Evolutionary conservation across 2,113 vertebrate species (phyloP), one percentile per base, ranked within the genome.

Genomic region (Gymnocephalus cernua): DNA sequence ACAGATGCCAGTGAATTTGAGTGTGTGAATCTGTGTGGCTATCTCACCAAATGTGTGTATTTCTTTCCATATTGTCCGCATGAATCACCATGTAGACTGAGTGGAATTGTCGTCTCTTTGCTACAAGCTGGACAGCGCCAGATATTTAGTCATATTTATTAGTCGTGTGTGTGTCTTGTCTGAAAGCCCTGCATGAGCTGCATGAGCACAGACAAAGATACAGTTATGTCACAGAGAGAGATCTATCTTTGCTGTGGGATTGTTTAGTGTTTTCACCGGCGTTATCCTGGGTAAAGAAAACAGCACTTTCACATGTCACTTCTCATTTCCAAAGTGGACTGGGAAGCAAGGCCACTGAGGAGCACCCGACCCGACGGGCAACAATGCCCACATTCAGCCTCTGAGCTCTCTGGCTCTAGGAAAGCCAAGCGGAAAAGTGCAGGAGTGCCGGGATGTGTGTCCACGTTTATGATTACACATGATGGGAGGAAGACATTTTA

Each of bases 271-370:
- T 92, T 92, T 90, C 83, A 74, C 81, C 64, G 88, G 72, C 86
- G 70, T 91, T 85, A 86, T 86, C 81, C 88, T 35, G 79, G 65
- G 73, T 78, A 92, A 90, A 91, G 89, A 94, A 95, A 94, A 93
- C 91, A 90, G 72, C 90, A 89, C 91, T 95, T 95, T 95, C 83
- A 90, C 87, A 92, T 93, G 94, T 93, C 94, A 90, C 87, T 92
- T 92, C 86, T 93, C 85, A 92, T 95, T 95, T 92, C 77, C 90
- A 89, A 90, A 85, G 51, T 29, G 59, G 48, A 54, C 50, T 45
- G 70, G 70, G 80, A 83, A 68, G 63, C 63, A 54, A 79, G 48
- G 86, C 80, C 29, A 14, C 67, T 7, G 71, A 80, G 71, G 82
- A 84, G 86, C 59, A 16, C 72, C 25, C 7, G 32, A 63, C 64